These are phyloP conservation scores for Triplophysa bombifrons DNA, from an alignment of 2,797 vertebrate genomes.

Conservation along the genomic window DNA sequence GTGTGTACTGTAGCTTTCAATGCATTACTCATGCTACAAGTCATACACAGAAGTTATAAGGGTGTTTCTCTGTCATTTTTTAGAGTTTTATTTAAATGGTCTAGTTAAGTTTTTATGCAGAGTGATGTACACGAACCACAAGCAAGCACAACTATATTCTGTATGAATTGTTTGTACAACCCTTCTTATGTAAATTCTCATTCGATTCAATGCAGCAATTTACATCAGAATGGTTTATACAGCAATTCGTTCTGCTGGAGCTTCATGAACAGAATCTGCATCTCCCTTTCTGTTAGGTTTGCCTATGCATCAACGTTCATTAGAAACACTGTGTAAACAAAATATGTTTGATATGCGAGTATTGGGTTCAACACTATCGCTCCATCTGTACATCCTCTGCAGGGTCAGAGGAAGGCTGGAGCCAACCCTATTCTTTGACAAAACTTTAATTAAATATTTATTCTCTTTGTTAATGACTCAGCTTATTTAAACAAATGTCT, in stretches of 20 bases:
- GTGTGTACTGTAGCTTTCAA: too few species aligned
- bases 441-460: not conserved
- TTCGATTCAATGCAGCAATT: not conserved
- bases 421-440: too few species aligned
- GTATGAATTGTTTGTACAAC: not conserved
- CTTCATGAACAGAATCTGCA: not conserved
- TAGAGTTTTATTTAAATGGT: not conserved
- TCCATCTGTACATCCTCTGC: too few species aligned
- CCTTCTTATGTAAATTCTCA: not conserved
- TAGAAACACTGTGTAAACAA: too few species aligned
- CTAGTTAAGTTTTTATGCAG: not conserved
- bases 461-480: not conserved
- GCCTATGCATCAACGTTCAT: too few species aligned
- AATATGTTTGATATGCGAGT: too few species aligned
- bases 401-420: too few species aligned
- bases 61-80: slow-evolving; percentile 6
- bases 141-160: not conserved
- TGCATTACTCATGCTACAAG: slow-evolving; percentile 18
- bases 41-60: not conserved
- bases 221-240: not conserved
- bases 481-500: not conserved
- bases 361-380: too few species aligned
- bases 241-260: not conserved
- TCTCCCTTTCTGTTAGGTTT: too few species aligned
- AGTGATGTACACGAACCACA: not conserved